Evolutionary conservation across 2,797 vertebrate genomes (phyloP).

Genomic region (Myotis vivesi): DNA sequence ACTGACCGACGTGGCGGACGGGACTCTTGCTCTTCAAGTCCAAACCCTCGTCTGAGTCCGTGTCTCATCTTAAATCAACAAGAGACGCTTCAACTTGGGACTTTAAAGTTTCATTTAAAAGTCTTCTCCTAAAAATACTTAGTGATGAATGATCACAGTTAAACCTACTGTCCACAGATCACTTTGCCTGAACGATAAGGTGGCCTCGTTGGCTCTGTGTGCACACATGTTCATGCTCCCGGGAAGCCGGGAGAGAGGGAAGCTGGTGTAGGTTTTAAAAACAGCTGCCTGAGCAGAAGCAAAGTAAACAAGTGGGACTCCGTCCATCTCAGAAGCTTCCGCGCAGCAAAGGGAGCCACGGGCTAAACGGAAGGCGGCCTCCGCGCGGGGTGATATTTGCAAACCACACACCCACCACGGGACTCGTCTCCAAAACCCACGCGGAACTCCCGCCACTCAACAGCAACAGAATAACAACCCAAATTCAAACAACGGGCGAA

Average conservation of each 20-base stretch:
- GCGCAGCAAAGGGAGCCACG: not conserved
- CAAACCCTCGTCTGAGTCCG: not conserved
- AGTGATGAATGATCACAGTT: not conserved
- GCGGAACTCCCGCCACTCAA: not conserved
- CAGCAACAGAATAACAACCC: not conserved
- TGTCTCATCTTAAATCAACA: not conserved
- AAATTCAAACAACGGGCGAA: not conserved
- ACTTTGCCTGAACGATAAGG: conserved; percentile 25
- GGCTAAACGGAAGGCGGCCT: not conserved
- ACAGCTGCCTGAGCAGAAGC: not conserved
- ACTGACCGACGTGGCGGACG: not conserved
- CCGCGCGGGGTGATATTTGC: not conserved
- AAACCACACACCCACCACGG: not conserved
- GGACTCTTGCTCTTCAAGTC: not conserved
- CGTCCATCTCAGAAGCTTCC: not conserved
- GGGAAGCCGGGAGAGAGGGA: not conserved
- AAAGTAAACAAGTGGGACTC: not conserved
- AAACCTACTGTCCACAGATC: not conserved
- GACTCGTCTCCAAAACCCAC: not conserved
- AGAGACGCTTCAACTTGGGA: not conserved
- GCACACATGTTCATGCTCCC: not conserved
- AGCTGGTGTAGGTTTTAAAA: not conserved
- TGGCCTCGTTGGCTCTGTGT: not conserved
- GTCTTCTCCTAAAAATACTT: not conserved
- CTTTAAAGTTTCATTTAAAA: not conserved